phyloP scores from a whole-genome alignment of 2,113 vertebrate species.

The Microcebus tavaratra region DNA sequence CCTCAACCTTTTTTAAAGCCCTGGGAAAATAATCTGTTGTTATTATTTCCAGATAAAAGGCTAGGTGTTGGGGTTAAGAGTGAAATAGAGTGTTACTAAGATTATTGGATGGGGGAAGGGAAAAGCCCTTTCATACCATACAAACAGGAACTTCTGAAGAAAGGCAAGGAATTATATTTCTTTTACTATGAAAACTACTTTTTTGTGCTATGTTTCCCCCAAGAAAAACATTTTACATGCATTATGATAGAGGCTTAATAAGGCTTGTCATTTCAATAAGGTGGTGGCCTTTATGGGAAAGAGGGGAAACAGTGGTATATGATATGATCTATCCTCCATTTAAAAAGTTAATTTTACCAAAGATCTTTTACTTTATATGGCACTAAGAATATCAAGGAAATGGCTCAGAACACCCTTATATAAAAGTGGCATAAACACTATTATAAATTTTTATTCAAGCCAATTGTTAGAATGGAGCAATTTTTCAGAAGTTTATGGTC shows the following conservation, averaged over 20 bases:
- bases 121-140: not conserved
- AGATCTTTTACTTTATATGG: slow-evolving; percentile 25
- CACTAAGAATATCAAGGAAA: not conserved
- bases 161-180: not conserved
- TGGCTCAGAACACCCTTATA: not conserved
- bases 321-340: not conserved
- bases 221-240: not conserved
- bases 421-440: not conserved
- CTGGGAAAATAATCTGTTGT: not conserved
- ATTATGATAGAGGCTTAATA: not conserved
- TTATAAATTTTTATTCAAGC: not conserved
- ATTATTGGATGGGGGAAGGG: not conserved
- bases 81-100: slow-evolving; percentile 23
- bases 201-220: not conserved
- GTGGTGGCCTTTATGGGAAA: not conserved
- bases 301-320: not conserved
- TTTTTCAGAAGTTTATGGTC: not conserved
- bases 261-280: not conserved
- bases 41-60: slow-evolving; percentile 24
- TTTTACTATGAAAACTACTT: slow-evolving; percentile 15
- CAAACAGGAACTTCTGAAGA: not conserved
- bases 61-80: not conserved
- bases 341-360: not conserved
- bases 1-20: not conserved
- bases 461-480: not conserved